Evolutionary conservation across 2,888 invertebrate species (phyloP), one percentile per base, ranked within the genome.

Genomic region (Apamea monoglypha): DNA sequence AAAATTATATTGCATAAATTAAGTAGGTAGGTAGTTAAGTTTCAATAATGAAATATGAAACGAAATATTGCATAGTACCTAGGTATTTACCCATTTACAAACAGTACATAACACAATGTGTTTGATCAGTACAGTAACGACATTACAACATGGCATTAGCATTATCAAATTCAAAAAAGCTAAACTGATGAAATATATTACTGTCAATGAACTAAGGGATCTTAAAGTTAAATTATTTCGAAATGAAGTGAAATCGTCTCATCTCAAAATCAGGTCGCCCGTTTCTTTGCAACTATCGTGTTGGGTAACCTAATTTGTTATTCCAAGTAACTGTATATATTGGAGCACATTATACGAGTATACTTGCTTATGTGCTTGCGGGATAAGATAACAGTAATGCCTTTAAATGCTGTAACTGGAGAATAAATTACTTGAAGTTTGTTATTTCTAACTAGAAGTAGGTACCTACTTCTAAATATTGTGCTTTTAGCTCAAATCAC

Each of bases 221-320:
- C 74, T 81, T 79, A 83, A 88, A 84, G 87, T 91, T 85, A 91
- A 92, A 90, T 89, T 81, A 87, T 92, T 92, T 91, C 87, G 91
- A 92, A 92, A 91, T 88, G 73, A 86, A 88, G 84, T 83, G 86
- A 90, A 89, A 89, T 91, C 91, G 89, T 89, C 91, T 89, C 92
- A 92, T 94, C 92, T 91, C 85, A 87, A 89, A 95, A 94, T 94
- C 92, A 91, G 94, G 94, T 93, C 94, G 90, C 87, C 89, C 76
- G 91, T 91, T 92, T 92, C 91, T 93, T 93, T 92, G 92, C 92
- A 92, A 91, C 89, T 89, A 89, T 90, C 79, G 86, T 84, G 90
- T 94, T 93, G 90, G 89, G 93, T 90, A 94, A 94, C 88, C 88
- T 92, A 89, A 90, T 94, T 93, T 94, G 92, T 93, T 93, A 94